Percentiles rank a stretch among this genome's conserved stretches.
phyloP scores from a whole-genome alignment of 1,140 invertebrate species.

The Octopus bimaculoides region DNA sequence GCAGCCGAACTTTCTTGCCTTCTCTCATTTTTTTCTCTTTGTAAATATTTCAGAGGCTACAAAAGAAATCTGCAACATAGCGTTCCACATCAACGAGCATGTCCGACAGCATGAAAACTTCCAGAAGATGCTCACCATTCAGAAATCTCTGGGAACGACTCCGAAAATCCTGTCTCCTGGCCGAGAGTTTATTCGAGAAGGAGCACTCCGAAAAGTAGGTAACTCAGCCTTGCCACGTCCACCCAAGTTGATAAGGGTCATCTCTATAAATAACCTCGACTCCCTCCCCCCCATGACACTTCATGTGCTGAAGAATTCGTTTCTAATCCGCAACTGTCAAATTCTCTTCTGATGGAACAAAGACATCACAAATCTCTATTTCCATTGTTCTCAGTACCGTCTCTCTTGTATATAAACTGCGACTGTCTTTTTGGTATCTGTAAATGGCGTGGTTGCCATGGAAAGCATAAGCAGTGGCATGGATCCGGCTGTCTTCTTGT shows the following conservation, averaged over 20 bases:
- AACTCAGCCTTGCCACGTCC: neutral
- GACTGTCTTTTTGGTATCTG: no score
- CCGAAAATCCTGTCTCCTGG: constrained; percentile 70
- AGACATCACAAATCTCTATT: neutral
- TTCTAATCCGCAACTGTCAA: no score
- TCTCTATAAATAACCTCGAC: no score
- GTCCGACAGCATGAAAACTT: constrained; percentile 73
- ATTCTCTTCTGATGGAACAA: no score
- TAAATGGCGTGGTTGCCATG: no score
- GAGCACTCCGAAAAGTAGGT: constrained; percentile 65
- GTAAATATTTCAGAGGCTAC: constrained; percentile 63
- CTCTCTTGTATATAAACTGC: no score
- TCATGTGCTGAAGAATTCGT: neutral
- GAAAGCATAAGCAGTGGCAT: no score
- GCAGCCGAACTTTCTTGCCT: no score
- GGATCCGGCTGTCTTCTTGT: no score
- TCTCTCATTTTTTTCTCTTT: no score
- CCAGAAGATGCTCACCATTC: constrained; percentile 68
- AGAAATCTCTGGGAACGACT: constrained; percentile 65
- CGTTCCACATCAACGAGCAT: constrained; percentile 70
- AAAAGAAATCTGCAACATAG: constrained; percentile 67
- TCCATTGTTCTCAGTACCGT: no score
- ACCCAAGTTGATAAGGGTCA: neutral
- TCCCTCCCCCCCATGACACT: neutral
- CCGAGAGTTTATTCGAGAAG: constrained; percentile 70